phyloP scores from a whole-genome alignment of 2,797 vertebrate species.

The Crenuchus spilurus region DNA sequence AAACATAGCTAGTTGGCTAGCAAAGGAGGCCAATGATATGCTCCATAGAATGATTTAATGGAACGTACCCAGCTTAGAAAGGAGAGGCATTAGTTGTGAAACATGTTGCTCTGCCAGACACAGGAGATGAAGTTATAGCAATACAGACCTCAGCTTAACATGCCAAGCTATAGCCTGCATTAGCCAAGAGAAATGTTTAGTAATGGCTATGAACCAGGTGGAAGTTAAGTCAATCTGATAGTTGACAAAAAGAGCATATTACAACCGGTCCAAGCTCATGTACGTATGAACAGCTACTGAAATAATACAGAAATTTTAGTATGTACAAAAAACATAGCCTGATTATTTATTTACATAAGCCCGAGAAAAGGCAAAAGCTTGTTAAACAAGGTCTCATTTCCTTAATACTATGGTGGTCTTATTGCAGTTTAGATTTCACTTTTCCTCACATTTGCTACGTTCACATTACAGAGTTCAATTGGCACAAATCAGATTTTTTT shows the following conservation, averaged over 20 bases:
- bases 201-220: constrained; percentile 23
- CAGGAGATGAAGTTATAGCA: constrained; percentile 16
- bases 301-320: background rate
- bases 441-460: constrained; percentile 8
- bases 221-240: background rate
- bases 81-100: constrained; percentile 21
- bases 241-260: background rate
- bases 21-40: constrained; percentile 44
- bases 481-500: background rate
- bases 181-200: constrained; percentile 11
- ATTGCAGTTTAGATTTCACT: constrained; percentile 36
- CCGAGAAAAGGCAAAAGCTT: constrained; percentile 30
- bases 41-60: constrained; percentile 52
- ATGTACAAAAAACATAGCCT: background rate
- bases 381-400: no score
- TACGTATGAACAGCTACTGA: constrained; percentile 9
- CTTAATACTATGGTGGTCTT: constrained; percentile 28
- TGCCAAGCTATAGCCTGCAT: constrained; percentile 1
- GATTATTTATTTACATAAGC: constrained; percentile 26
- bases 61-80: constrained; percentile 36
- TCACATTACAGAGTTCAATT: background rate
- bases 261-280: constrained; percentile 3
- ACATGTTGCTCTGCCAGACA: constrained; percentile 38
- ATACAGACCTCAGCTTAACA: constrained; percentile 22
- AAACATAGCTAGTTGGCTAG: constrained; percentile 35